Percentiles rank a stretch among this genome's conserved stretches.
phyloP scores from a whole-genome alignment of 2,888 invertebrate species.

The Rutpela maculata region DNA sequence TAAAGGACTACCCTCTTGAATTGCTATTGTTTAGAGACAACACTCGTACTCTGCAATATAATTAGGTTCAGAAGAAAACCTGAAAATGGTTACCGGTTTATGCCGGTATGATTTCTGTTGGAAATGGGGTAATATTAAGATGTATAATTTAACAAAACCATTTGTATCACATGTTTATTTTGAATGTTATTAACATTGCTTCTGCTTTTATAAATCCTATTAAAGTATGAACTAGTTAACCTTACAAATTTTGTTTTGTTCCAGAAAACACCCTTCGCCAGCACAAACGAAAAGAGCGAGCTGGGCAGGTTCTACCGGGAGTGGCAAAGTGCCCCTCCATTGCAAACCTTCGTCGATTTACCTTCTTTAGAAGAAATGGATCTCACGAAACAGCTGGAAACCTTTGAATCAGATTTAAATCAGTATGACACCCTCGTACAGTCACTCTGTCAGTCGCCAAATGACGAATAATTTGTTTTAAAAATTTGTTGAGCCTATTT shows the following conservation, averaged over 20 bases:
- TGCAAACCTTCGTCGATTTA: conserved; percentile 74
- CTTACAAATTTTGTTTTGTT: conserved; percentile 62
- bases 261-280: conserved; percentile 89
- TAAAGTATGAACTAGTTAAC: not conserved
- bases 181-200: conserved; percentile 44
- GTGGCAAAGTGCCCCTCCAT: conserved; percentile 81
- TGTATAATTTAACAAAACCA: not conserved
- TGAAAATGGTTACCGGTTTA: too few relatives aligned
- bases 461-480: conserved; percentile 70
- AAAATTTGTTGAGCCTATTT: conserved; percentile 39
- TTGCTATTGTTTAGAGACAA: too few relatives aligned
- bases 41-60: too few relatives aligned
- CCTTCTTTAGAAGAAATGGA: conserved; percentile 76
- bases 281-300: conserved; percentile 83
- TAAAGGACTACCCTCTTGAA: too few relatives aligned
- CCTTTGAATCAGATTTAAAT: conserved; percentile 84
- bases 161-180: conserved; percentile 12
- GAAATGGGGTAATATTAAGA: too few relatives aligned
- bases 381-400: conserved; percentile 82
- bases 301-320: conserved; percentile 87
- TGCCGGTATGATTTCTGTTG: too few relatives aligned
- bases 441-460: conserved; percentile 81
- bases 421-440: conserved; percentile 87
- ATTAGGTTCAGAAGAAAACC: too few relatives aligned
- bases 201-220: conserved; percentile 23